Conservation (phyloP, 1,140 invertebrate species). For the Amphibalanus amphitrite region DNA sequence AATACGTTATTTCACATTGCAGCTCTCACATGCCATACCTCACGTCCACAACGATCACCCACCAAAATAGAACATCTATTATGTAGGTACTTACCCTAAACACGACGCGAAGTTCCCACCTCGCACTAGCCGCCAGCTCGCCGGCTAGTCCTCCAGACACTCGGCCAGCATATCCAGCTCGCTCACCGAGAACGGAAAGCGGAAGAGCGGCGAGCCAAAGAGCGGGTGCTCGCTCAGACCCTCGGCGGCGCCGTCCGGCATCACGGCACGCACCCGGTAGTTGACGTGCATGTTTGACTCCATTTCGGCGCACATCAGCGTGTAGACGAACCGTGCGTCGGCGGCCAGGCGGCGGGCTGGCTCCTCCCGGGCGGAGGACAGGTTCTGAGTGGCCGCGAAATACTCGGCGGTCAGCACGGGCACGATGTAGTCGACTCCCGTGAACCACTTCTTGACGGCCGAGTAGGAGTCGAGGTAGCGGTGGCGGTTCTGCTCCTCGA, state of each 20-base stretch:
- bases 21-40: no score
- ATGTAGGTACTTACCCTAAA: no score
- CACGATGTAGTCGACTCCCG: neutral
- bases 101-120: no score
- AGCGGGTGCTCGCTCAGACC: neutral
- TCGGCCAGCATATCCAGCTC: neutral
- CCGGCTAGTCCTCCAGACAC: neutral
- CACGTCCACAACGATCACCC: no score
- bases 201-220: neutral
- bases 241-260: neutral
- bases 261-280: neutral
- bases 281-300: neutral
- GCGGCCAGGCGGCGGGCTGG: neutral
- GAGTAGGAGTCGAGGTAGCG: neutral
- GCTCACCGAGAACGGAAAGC: neutral
- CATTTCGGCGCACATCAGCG: neutral
- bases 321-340: neutral
- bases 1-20: no score
- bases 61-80: no score
- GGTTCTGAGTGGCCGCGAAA: neutral
- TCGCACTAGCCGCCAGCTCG: no score
- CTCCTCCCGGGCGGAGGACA: neutral
- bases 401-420: neutral
- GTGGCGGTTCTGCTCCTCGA: neutral
- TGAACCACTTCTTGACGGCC: neutral